Evolutionary conservation across 2,797 vertebrate genomes (phyloP), one percentile per base, ranked within the genome.

Genomic region (Rhynchotus rufescens): DNA sequence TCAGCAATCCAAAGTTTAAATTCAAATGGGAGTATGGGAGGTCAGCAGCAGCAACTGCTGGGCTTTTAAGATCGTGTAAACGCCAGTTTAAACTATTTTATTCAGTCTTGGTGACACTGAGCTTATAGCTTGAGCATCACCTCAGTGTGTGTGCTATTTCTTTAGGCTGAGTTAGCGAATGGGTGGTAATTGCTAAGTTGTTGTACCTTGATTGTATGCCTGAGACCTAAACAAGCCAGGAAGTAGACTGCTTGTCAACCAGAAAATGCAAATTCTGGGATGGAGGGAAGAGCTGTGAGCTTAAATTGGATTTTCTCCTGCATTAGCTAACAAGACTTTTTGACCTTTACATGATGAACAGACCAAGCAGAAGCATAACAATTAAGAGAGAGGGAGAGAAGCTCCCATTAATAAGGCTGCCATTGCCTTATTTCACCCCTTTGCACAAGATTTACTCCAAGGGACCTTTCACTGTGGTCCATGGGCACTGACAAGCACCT

Each of bases 141-240:
- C 61, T 86, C 72, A 44, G 44, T 36, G 64, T 26, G 75, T 88
- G 59, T 1, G 15, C 47, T 84, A 8, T 66, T 90, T 93, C 72
- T 94, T 94, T 84, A 94, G 81, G 61, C 44, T 84, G 84, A 51
- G 30, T 81, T 91, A 54, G 78, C 75, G 86, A 72, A 80, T 90
- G 72, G 60, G 38, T 73, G n/a, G 64, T 69, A 88, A 93, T 86
- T 92, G 77, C 69, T 77, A 66, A 88, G 78, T 51, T 79, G n/a
- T 38, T 84, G 67, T 86, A 45, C 75, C 66, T 89, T 90, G 59
- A 80, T 80, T 86, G 38, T 56, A 19, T 38, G 51, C 36, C 47
- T 76, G 81, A 84, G 57, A 80, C 67, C n/a, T 82, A 84, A 86
- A 38, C n/a, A 69, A 66, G 54, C 44, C 17, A 16, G 26, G 30